Evolutionary conservation across 2,797 vertebrate genomes (phyloP).

Genomic region (Enteromius viviparus): DNA sequence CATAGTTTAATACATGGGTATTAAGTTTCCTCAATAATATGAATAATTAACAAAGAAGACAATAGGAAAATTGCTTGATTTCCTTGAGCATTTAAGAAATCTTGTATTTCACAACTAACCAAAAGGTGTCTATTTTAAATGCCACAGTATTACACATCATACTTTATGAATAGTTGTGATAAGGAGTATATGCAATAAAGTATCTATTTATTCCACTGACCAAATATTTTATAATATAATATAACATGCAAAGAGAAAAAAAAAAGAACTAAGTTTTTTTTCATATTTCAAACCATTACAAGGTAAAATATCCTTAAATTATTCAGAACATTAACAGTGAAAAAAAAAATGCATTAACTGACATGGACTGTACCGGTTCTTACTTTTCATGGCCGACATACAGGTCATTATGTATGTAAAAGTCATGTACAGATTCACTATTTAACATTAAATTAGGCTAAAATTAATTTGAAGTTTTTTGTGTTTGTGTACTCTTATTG

Average conservation of each 20-base stretch:
- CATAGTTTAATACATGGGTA: background rate
- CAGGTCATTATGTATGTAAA: slow-evolving; percentile 29
- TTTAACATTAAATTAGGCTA: slow-evolving; percentile 25
- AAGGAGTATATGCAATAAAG: background rate
- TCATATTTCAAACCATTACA: background rate
- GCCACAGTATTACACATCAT: background rate
- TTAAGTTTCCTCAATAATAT: background rate
- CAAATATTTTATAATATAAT: background rate
- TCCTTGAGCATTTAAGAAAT: background rate
- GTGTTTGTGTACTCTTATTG: background rate
- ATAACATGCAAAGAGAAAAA: no score
- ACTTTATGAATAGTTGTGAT: background rate
- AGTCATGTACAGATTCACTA: slow-evolving; percentile 18
- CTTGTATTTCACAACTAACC: background rate
- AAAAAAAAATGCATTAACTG: background rate
- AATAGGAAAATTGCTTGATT: slow-evolving; percentile 17
- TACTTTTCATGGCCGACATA: background rate
- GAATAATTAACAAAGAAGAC: background rate
- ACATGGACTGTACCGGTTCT: background rate
- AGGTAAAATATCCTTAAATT: background rate
- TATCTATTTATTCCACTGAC: slow-evolving; percentile 16
- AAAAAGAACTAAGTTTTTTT: no score
- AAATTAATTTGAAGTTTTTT: background rate
- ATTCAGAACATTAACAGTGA: background rate
- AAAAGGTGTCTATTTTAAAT: background rate